phyloP scores from a whole-genome alignment of 30 jellyfish, hydroid and myxozoan genomes.

The Clytia hemisphaerica region DNA sequence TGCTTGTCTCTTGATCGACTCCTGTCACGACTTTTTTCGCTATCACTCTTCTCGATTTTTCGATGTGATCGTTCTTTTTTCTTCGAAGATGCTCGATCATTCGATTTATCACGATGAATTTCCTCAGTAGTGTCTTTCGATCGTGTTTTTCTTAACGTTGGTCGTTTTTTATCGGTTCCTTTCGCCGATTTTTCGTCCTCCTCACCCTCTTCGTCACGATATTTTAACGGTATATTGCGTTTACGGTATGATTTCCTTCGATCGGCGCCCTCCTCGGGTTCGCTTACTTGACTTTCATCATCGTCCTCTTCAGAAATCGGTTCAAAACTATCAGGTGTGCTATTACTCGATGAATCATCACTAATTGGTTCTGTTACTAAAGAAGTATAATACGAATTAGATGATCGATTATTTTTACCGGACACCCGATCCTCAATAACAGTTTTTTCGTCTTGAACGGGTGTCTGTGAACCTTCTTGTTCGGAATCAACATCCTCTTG shows the following conservation, averaged over 20 bases:
- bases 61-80: no score
- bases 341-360: conserved; percentile 12
- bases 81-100: no score
- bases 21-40: no score
- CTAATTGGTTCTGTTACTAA: neutral
- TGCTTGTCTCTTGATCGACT: no score
- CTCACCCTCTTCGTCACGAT: conserved; percentile 19
- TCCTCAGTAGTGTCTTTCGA: no score
- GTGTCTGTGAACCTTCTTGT: neutral
- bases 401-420: neutral
- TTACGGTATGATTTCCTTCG: conserved; percentile 20
- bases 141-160: no score
- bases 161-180: no score
- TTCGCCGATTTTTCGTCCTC: no score
- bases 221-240: conserved; percentile 11
- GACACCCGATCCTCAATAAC: neutral
- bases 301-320: neutral
- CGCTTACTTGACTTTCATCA: no score
- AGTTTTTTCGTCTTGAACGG: neutral
- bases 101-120: no score
- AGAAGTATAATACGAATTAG: neutral
- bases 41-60: no score
- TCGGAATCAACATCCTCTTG: no score
- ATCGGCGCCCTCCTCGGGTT: neutral
- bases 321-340: neutral